Evolutionary conservation across 2,888 invertebrate genomes (phyloP).

Genomic region (Lysandra coridon): DNA sequence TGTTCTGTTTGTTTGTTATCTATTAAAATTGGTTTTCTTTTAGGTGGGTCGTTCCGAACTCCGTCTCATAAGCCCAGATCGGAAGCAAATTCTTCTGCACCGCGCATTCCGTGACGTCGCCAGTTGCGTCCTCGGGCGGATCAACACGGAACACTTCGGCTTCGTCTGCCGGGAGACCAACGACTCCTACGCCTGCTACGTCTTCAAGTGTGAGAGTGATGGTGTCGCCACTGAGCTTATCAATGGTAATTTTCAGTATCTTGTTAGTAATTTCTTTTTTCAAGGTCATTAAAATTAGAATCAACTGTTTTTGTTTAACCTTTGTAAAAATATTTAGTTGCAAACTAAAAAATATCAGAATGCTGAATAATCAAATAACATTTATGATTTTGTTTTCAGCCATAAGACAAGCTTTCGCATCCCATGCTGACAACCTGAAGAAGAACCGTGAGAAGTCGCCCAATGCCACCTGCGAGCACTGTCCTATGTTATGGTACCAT

Average conservation of each 20-base stretch:
- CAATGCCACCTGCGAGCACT: conserved; percentile 93
- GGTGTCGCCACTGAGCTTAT: conserved; percentile 91
- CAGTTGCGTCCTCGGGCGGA: conserved; percentile 91
- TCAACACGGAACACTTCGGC: conserved; percentile 92
- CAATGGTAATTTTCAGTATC: conserved; percentile 70
- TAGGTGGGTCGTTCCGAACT: conserved; percentile 93
- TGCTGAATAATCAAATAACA: background rate
- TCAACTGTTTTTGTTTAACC: too few relatives aligned
- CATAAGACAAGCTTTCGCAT: conserved; percentile 88
- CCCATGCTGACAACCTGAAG: conserved; percentile 75
- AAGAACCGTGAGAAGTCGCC: conserved; percentile 83
- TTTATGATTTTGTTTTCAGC: conserved; percentile 70
- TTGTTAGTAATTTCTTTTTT: background rate
- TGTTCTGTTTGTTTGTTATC: background rate
- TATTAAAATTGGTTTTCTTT: background rate
- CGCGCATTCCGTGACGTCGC: conserved; percentile 94
- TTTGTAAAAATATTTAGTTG: too few relatives aligned
- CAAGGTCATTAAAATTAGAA: too few relatives aligned
- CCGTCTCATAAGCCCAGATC: conserved; percentile 94
- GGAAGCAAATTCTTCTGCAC: conserved; percentile 93
- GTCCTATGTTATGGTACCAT: conserved; percentile 97
- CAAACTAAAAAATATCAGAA: background rate
- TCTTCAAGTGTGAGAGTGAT: conserved; percentile 90
- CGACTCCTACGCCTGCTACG: conserved; percentile 88
- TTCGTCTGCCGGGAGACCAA: conserved; percentile 93